These are phyloP conservation scores for Salvelinus fontinalis DNA, from an alignment of 2,113 vertebrate genomes.

Conservation along the genomic window DNA sequence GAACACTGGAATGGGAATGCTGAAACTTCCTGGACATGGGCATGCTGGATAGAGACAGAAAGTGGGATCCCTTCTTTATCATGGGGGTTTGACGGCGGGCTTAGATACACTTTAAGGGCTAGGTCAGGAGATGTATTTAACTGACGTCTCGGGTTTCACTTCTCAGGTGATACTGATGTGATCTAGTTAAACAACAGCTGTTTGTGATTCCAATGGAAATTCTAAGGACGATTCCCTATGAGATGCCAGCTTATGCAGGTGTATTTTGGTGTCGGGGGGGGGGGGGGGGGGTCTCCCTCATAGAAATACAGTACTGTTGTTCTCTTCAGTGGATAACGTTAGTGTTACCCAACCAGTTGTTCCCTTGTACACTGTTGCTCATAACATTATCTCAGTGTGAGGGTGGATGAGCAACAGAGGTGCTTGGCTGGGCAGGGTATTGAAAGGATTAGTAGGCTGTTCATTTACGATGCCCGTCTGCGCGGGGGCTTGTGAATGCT, in stretches of 20 bases:
- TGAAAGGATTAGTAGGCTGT: constrained; percentile 68
- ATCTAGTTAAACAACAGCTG: constrained; percentile 95
- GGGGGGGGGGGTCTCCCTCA: background rate
- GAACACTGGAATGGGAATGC: constrained; percentile 26
- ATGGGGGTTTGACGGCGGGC: constrained; percentile 33
- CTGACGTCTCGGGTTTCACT: constrained; percentile 38
- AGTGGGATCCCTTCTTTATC: constrained; percentile 56
- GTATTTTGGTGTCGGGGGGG: constrained; percentile 31
- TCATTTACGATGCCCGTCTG: constrained; percentile 64
- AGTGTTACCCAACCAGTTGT: background rate
- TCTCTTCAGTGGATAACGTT: background rate
- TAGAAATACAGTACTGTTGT: background rate
- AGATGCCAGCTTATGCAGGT: constrained; percentile 77
- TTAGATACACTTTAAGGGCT: constrained; percentile 37
- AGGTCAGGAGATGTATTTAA: constrained; percentile 43
- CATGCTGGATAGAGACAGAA: constrained; percentile 31
- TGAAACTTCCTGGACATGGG: constrained; percentile 35
- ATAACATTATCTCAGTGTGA: constrained; percentile 7
- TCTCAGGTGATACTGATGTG: constrained; percentile 82
- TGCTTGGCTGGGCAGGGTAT: constrained; percentile 38
- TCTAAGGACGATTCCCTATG: constrained; percentile 87
- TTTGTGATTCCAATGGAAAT: constrained; percentile 92
- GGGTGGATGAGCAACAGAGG: constrained; percentile 27
- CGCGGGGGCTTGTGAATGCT: constrained; percentile 54
- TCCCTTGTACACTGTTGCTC: too few relatives aligned